Evolutionary conservation across 1,140 invertebrate genomes (phyloP).

Genomic region (Tyrophagus putrescentiae): DNA sequence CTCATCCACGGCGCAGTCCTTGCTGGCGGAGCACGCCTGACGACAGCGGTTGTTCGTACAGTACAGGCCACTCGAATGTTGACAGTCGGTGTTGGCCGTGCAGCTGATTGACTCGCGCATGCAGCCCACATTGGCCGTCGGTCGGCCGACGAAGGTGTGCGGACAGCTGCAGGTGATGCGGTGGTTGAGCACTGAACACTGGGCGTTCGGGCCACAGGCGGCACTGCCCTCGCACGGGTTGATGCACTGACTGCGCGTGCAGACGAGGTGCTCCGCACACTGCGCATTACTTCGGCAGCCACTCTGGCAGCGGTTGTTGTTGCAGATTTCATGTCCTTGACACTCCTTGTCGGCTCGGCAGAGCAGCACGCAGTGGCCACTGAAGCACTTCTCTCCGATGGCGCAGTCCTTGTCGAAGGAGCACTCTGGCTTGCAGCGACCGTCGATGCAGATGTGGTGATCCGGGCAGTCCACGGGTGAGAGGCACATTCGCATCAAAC

Average conservation of each 20-base stretch:
- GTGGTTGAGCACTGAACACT: conserved; percentile 66
- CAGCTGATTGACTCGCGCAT: conserved; percentile 55
- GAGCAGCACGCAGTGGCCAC: conserved; percentile 52
- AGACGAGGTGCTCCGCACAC: conserved; percentile 54
- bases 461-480: conserved; percentile 53
- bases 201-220: conserved; percentile 67
- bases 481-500: conserved; percentile 46
- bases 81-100: conserved; percentile 51
- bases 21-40: conserved; percentile 30
- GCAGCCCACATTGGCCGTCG: conserved; percentile 48
- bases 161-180: conserved; percentile 66
- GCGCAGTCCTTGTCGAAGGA: conserved; percentile 57
- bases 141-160: conserved; percentile 58
- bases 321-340: conserved; percentile 28
- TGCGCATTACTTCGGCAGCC: conserved; percentile 66
- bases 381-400: conserved; percentile 64
- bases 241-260: conserved; percentile 37
- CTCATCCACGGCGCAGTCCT: conserved; percentile 31
- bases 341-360: conserved; percentile 29
- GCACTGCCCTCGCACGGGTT: conserved; percentile 33
- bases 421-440: conserved; percentile 64
- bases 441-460: conserved; percentile 57
- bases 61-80: conserved; percentile 50
- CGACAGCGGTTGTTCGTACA: conserved; percentile 51
- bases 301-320: conserved; percentile 28